Evolutionary conservation across 2,113 vertebrate genomes (phyloP).

Genomic region (Paratilapia polleni): DNA sequence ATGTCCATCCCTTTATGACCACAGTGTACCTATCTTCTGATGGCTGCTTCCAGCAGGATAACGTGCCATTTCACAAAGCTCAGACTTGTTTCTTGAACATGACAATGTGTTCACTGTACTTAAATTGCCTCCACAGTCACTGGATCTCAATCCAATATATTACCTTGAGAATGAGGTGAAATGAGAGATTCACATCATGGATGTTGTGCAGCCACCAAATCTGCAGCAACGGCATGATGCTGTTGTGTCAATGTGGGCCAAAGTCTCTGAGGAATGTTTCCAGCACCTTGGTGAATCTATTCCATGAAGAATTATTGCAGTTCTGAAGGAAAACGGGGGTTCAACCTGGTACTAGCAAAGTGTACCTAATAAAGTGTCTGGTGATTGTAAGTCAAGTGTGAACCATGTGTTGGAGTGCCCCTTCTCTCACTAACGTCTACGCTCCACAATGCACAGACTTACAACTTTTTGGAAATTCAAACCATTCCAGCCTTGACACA

Average conservation of each 20-base stretch:
- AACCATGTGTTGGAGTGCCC: not conserved
- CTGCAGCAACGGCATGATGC: not conserved
- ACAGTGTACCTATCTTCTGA: too few relatives aligned
- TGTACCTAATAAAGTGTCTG: too few relatives aligned
- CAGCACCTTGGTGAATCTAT: not conserved
- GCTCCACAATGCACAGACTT: not conserved
- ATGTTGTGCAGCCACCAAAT: not conserved
- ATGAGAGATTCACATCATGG: not conserved
- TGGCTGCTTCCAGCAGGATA: too few relatives aligned
- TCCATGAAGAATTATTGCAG: not conserved
- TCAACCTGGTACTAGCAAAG: not conserved
- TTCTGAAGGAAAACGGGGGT: not conserved
- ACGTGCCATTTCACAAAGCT: too few relatives aligned
- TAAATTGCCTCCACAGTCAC: too few relatives aligned
- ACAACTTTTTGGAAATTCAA: constrained; percentile 9
- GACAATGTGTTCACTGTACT: too few relatives aligned
- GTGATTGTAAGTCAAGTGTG: not conserved
- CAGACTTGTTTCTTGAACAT: too few relatives aligned
- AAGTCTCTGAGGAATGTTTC: not conserved
- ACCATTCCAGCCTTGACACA: constrained; percentile 1
- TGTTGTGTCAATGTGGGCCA: too few relatives aligned
- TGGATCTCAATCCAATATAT: too few relatives aligned
- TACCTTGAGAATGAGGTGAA: too few relatives aligned
- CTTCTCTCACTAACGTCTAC: not conserved
- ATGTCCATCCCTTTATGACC: too few relatives aligned